Percentiles rank a stretch among this genome's conserved stretches.
Evolutionary conservation across 2,797 vertebrate species (phyloP).

Genomic region (Sarcoramphus papa): DNA sequence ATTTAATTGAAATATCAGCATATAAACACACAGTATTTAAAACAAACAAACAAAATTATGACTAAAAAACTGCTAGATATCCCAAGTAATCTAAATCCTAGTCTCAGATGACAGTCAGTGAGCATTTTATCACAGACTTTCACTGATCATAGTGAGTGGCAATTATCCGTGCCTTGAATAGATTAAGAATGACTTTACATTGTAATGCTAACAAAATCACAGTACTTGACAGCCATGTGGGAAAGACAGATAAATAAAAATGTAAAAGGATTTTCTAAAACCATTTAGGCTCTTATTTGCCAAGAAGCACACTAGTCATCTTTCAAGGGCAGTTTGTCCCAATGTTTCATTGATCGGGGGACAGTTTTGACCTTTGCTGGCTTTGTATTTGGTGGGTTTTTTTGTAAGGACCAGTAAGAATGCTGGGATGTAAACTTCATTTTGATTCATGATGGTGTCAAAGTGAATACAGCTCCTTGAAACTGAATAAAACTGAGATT

Average conservation of each 20-base stretch:
- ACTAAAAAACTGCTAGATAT: background rate
- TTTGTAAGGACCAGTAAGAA: background rate
- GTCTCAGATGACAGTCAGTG: background rate
- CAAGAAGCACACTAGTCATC: background rate
- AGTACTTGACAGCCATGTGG: background rate
- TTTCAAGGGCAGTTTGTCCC: background rate
- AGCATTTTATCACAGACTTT: background rate
- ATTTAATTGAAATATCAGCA: background rate
- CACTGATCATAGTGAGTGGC: background rate
- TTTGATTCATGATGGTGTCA: background rate
- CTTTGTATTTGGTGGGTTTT: background rate
- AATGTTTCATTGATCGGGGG: background rate
- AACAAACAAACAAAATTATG: background rate
- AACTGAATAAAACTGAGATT: background rate
- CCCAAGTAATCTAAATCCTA: background rate
- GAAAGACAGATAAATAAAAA: background rate
- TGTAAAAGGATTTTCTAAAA: background rate
- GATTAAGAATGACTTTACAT: background rate
- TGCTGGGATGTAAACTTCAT: background rate
- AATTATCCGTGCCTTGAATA: background rate
- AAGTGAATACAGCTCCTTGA: background rate
- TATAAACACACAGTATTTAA: background rate
- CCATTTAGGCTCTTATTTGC: background rate
- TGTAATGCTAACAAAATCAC: background rate
- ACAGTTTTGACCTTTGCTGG: background rate